Percentiles rank a stretch among this genome's conserved stretches.
Evolutionary conservation across 1,140 invertebrate species (phyloP).

Genomic region (Heliconius eleuchia): DNA sequence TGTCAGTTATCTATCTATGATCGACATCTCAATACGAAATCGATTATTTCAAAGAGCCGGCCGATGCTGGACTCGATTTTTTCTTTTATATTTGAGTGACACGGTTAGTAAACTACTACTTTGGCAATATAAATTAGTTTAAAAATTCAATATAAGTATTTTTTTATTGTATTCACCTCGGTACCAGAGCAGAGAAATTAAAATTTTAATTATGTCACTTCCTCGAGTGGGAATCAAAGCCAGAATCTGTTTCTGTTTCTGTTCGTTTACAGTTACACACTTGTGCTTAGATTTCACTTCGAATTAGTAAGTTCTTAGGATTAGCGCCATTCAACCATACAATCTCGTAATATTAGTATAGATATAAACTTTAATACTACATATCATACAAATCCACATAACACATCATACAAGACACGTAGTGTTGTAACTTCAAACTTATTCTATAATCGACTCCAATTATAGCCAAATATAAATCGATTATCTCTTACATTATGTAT

Average conservation of each 20-base stretch:
- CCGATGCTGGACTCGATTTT: background rate
- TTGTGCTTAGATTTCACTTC: too few relatives aligned
- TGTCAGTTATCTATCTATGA: background rate
- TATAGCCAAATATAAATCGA: background rate
- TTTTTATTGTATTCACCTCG: too few relatives aligned
- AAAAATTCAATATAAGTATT: too few relatives aligned
- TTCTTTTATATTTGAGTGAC: background rate
- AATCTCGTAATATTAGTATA: too few relatives aligned
- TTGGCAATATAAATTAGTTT: too few relatives aligned
- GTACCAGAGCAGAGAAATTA: background rate
- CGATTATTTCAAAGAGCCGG: constrained; percentile 1
- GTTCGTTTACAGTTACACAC: too few relatives aligned
- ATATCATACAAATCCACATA: background rate
- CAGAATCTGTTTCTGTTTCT: too few relatives aligned
- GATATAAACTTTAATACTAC: too few relatives aligned
- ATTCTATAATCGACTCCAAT: background rate
- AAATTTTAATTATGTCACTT: background rate
- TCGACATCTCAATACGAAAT: background rate
- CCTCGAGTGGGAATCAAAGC: too few relatives aligned
- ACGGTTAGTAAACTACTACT: background rate
- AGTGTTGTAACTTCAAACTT: background rate
- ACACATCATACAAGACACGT: background rate
- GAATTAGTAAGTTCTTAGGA: too few relatives aligned
- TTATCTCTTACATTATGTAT: background rate
- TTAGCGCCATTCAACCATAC: too few relatives aligned